Conservation (phyloP, 2,888 invertebrate genomes). For the Nephrotoma appendiculata region DNA sequence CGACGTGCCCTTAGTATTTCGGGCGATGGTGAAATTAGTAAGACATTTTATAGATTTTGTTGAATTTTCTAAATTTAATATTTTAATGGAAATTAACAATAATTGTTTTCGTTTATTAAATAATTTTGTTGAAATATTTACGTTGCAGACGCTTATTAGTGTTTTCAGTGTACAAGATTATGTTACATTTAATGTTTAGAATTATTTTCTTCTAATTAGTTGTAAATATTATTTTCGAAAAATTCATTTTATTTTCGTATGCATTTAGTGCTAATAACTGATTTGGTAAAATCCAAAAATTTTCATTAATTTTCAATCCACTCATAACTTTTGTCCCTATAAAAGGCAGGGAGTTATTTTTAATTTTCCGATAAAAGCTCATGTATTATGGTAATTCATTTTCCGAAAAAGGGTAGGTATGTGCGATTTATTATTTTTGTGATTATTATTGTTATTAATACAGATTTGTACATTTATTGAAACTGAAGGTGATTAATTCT, state of each 20-base stretch:
- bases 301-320: too few relatives aligned
- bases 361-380: too few relatives aligned
- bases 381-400: too few relatives aligned
- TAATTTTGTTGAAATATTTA: not conserved
- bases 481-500: not conserved
- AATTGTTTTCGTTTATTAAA: not conserved
- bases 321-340: too few relatives aligned
- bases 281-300: too few relatives aligned
- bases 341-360: too few relatives aligned
- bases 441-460: not conserved
- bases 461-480: not conserved
- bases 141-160: not conserved
- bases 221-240: not conserved
- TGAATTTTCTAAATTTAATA: not conserved
- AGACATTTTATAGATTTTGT: slow-evolving; percentile 24
- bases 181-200: not conserved
- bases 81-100: not conserved
- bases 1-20: slow-evolving; percentile 49
- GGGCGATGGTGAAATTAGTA: slow-evolving; percentile 61
- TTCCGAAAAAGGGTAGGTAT: too few relatives aligned
- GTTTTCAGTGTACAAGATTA: not conserved
- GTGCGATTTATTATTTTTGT: too few relatives aligned
- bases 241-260: not conserved
- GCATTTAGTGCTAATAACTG: not conserved
- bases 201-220: not conserved